phyloP scores from a whole-genome alignment of 1,140 invertebrate genomes.

The Cephus cinctus region DNA sequence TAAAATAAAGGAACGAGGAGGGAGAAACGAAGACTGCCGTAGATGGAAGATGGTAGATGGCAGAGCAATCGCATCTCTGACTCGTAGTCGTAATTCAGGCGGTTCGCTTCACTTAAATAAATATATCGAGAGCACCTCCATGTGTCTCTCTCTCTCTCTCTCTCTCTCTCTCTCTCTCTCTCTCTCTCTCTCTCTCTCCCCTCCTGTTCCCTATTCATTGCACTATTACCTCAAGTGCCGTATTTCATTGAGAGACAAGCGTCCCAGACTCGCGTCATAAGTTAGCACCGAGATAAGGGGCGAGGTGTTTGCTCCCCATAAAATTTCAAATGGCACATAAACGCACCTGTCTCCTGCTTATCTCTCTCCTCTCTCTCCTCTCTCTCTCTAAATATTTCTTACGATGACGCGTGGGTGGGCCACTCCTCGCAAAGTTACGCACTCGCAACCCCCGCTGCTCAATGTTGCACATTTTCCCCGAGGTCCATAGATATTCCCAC shows the following conservation, averaged over 20 bases:
- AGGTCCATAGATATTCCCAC: too few species aligned
- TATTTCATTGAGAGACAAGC: slow-evolving; percentile 6
- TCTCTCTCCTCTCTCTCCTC: too few species aligned
- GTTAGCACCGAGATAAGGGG: neutral
- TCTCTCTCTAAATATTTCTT: slow-evolving; percentile 5
- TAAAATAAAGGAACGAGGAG: neutral
- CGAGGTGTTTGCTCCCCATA: neutral
- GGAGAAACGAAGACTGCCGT: neutral
- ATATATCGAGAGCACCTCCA: too few species aligned
- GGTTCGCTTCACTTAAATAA: too few species aligned
- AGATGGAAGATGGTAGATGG: neutral
- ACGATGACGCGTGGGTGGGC: slow-evolving; percentile 25
- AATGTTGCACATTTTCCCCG: too few species aligned
- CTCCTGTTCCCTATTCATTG: slow-evolving; percentile 3
- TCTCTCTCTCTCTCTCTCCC: neutral
- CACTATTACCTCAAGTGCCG: slow-evolving; percentile 8
- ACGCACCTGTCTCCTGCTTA: neutral
- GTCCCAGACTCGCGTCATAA: neutral
- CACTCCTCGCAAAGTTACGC: slow-evolving; percentile 30
- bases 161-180: too few species aligned
- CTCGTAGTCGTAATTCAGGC: too few species aligned
- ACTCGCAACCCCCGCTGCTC: slow-evolving; percentile 20
- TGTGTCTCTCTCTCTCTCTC: too few species aligned
- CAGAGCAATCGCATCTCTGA: too few species aligned
- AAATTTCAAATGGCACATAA: neutral